These are phyloP conservation scores for Oryzias curvinotus DNA, from an alignment of 2,113 vertebrate genomes.

Conservation along the genomic window DNA sequence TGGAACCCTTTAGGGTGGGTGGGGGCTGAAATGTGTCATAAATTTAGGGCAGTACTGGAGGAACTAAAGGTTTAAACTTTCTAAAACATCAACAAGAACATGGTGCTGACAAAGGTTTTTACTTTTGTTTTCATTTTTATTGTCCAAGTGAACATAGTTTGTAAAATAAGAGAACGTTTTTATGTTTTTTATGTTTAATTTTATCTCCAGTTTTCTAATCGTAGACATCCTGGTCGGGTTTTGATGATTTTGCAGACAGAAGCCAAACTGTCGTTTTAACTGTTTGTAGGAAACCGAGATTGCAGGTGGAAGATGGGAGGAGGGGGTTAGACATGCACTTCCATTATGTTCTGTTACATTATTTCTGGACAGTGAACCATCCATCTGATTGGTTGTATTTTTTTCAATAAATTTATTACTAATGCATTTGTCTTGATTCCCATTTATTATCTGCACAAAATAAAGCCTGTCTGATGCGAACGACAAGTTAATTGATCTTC, in stretches of 20 bases:
- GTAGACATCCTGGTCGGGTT: constrained; percentile 67
- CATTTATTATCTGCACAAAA: constrained; percentile 1
- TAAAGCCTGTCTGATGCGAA: neutral
- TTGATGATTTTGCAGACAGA: constrained; percentile 61
- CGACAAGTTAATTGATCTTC: too few species aligned
- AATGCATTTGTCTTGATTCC: constrained; percentile 61
- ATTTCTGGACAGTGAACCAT: constrained; percentile 74
- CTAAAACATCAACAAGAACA: constrained; percentile 42
- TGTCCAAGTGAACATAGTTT: constrained; percentile 75
- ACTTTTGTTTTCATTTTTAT: constrained; percentile 70
- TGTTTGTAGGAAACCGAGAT: constrained; percentile 76
- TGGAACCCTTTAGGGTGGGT: constrained; percentile 33
- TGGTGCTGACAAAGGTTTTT: constrained; percentile 75
- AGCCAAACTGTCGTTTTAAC: constrained; percentile 73
- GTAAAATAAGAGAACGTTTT: constrained; percentile 76
- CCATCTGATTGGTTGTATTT: constrained; percentile 78
- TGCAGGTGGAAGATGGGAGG: constrained; percentile 49
- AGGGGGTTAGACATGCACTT: constrained; percentile 59
- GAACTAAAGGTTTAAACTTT: constrained; percentile 19
- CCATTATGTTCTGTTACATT: constrained; percentile 71
- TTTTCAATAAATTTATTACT: constrained; percentile 85
- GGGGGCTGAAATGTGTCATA: constrained; percentile 17
- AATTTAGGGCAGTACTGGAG: constrained; percentile 15
- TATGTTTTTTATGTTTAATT: constrained; percentile 71
- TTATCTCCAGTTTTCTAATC: constrained; percentile 75